Base-by-base conservation (phyloP, 2,113 vertebrate genomes). In the Rutilus rutilus region DNA sequence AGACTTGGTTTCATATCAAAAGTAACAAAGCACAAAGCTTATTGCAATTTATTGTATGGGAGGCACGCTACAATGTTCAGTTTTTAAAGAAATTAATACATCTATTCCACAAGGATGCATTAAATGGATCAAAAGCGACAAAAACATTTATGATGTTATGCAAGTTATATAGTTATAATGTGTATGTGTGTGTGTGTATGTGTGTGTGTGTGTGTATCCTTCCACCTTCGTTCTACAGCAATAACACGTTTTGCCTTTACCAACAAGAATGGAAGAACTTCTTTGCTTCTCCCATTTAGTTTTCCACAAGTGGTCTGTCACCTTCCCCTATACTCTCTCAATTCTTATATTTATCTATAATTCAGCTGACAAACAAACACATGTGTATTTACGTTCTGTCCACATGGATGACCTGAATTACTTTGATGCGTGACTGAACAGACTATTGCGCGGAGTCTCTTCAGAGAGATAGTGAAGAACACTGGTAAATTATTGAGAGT, bases 361-460 rank as follows among this genome's bases (percentile, higher is more conserved):
- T 69, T 73, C 81, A 15, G 64, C 19, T 1, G 30, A 12, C 60
- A 19, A 45, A 62, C 50, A 47, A 27, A 39, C 60, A 71, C 69
- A 10, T 39, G 23, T 54, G 79, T 42, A 73, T 90, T 88, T 89
- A 90, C 85, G 86, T 89, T 88, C 86, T 77, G 50, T 90, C 88
- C 83, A 86, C 89, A 89, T 64, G 90, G 62, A 88, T 92, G 93
- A 85, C 89, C 91, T 93, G 90, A 90, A 92, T 92, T 86, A 83
- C 75, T 83, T 42, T 57, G 81, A 92, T 79, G 36, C 86, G 52
- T 73, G 88, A 71, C 84, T 90, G 90, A 92, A 93, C 89, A 87
- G 84, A 89, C 92, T 92, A 91, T 92, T 89, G 90, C 90, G 88
- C 54, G 52, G 85, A 83, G 8, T 14, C 65, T 89, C 92, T 88